Conservation (phyloP, 2,797 vertebrate species). For the Myripristis murdjan region DNA sequence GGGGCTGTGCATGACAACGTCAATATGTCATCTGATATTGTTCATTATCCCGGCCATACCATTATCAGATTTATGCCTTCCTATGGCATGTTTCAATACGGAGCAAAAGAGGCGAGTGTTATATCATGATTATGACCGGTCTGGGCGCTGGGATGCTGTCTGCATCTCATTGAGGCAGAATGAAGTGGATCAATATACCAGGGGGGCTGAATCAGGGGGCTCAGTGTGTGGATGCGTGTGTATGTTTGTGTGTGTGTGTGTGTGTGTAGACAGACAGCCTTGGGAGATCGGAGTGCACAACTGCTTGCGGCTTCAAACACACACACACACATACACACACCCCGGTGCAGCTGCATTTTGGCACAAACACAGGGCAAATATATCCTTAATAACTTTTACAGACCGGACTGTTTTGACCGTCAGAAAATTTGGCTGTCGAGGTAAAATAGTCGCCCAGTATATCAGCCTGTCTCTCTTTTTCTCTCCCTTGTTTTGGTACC, state of each 20-base stretch:
- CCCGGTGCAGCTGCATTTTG: conserved; percentile 37
- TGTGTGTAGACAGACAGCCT: conserved; percentile 65
- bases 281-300: conserved; percentile 68
- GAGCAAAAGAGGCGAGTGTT: conserved; percentile 59
- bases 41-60: conserved; percentile 77
- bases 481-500: conserved; percentile 16
- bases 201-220: conserved; percentile 69
- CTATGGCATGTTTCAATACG: conserved; percentile 71
- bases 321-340: conserved; percentile 25
- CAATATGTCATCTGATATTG: conserved; percentile 81
- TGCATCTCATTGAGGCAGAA: conserved; percentile 83
- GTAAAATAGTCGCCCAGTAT: conserved; percentile 50
- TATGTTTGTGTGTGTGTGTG: conserved; percentile 39
- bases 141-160: conserved; percentile 75
- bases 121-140: conserved; percentile 82
- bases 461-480: conserved; percentile 34
- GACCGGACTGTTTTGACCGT: conserved; percentile 7
- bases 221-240: too few relatives aligned
- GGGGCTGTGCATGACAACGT: conserved; percentile 68
- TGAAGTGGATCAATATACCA: conserved; percentile 86
- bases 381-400: conserved; percentile 23
- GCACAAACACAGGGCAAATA: not conserved
- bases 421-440: conserved; percentile 39
- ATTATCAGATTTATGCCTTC: conserved; percentile 79
- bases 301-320: conserved; percentile 52